These are phyloP conservation scores for Temnopleurus reevesii DNA, from an alignment of 53 echinoderm and acorn worm genomes.

Conservation along the genomic window DNA sequence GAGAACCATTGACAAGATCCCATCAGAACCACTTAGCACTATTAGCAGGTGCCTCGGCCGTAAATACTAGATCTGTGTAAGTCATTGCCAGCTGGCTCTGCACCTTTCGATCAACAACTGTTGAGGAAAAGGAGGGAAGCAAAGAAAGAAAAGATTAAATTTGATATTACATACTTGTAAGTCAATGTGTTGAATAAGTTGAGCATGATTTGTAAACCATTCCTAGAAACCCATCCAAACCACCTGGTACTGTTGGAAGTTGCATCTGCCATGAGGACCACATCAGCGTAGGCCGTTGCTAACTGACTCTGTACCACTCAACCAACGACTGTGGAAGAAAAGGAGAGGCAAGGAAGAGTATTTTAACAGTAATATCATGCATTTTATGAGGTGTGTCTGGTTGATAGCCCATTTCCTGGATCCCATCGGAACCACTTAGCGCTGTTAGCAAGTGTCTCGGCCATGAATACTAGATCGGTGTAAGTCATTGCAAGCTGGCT, in stretches of 20 bases:
- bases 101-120: too few relatives aligned
- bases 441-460: slow-evolving; percentile 59
- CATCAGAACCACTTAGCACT: slow-evolving; percentile 70
- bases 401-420: slow-evolving; percentile 65
- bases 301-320: slow-evolving; percentile 53
- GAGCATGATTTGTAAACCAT: slow-evolving; percentile 18
- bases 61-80: too few relatives aligned
- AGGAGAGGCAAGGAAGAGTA: too few relatives aligned
- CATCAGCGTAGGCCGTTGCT: slow-evolving; percentile 54
- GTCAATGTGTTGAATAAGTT: slow-evolving; percentile 42
- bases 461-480: slow-evolving; percentile 64
- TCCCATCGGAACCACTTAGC: slow-evolving; percentile 80
- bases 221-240: slow-evolving; percentile 89
- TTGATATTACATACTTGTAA: slow-evolving; percentile 67
- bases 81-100: too few relatives aligned
- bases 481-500: slow-evolving; percentile 62
- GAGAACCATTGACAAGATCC: slow-evolving; percentile 86
- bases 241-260: slow-evolving; percentile 57
- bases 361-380: too few relatives aligned
- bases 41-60: too few relatives aligned
- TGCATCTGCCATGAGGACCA: slow-evolving; percentile 68
- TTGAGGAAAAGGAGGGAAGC: too few relatives aligned
- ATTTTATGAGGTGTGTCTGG: slow-evolving; percentile 45
- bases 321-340: slow-evolving; percentile 51
- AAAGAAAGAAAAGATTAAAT: too few relatives aligned